phyloP scores from a whole-genome alignment of 2,113 vertebrate species.

The Burhinus bistriatus region DNA sequence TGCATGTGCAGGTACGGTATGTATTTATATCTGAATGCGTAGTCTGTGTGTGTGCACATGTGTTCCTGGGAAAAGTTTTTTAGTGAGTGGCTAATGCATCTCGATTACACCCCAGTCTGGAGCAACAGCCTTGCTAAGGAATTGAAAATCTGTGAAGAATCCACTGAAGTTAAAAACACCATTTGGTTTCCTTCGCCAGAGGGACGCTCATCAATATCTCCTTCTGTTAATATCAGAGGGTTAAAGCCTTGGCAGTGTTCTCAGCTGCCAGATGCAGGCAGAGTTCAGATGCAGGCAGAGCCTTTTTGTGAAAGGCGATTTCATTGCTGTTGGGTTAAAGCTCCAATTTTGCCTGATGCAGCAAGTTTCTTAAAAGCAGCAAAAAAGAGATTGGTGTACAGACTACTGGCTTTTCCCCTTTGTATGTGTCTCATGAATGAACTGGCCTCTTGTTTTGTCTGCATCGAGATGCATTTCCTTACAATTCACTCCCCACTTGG shows the following conservation, averaged over 20 bases:
- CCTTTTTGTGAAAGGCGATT: neutral
- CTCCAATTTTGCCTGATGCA: neutral
- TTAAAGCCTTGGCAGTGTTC: constrained; percentile 48
- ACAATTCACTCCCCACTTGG: neutral
- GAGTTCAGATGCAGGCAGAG: constrained; percentile 25
- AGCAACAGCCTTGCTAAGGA: constrained; percentile 43
- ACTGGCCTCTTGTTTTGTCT: neutral
- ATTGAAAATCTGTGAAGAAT: constrained; percentile 58
- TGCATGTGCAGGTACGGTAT: constrained; percentile 54
- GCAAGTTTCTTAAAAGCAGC: neutral
- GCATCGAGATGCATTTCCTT: neutral
- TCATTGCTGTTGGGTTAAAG: constrained; percentile 12
- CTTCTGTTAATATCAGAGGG: constrained; percentile 41
- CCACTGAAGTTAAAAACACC: constrained; percentile 40
- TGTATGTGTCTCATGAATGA: neutral
- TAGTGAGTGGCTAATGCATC: constrained; percentile 25
- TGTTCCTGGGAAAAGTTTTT: constrained; percentile 65
- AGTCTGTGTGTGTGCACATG: constrained; percentile 48
- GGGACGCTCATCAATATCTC: constrained; percentile 48
- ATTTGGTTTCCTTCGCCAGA: constrained; percentile 46
- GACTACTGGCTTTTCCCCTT: neutral
- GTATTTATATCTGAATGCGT: constrained; percentile 66
- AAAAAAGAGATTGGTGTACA: neutral
- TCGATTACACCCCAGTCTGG: constrained; percentile 55
- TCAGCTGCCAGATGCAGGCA: constrained; percentile 38